phyloP scores from a whole-genome alignment of 2,888 invertebrate species.

The Reticulitermes lucifugus region DNA sequence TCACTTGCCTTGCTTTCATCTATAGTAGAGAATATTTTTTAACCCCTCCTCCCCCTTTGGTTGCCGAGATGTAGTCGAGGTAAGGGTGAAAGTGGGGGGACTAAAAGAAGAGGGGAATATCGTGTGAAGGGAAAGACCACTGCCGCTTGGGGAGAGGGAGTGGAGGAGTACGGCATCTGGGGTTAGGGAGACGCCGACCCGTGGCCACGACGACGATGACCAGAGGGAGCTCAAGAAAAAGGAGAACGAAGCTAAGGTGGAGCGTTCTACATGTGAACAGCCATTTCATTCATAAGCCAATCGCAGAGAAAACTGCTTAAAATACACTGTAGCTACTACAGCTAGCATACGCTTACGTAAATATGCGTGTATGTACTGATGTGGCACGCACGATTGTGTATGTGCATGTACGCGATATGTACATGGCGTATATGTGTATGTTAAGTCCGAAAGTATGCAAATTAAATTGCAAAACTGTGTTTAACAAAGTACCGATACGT shows the following conservation, averaged over 20 bases:
- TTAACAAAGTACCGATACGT: too few relatives aligned
- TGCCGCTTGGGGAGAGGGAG: neutral
- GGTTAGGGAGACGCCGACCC: constrained; percentile 14
- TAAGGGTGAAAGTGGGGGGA: constrained; percentile 36
- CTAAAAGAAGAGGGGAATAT: constrained; percentile 29
- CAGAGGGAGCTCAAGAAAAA: constrained; percentile 27
- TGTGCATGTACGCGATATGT: too few relatives aligned
- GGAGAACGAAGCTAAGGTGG: neutral
- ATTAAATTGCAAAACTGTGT: too few relatives aligned
- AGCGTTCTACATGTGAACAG: too few relatives aligned
- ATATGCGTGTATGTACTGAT: too few relatives aligned
- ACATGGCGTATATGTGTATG: too few relatives aligned
- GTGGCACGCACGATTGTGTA: too few relatives aligned
- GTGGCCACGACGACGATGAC: constrained; percentile 21
- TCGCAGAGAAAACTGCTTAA: too few relatives aligned
- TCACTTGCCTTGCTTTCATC: constrained; percentile 49
- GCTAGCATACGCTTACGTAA: too few relatives aligned
- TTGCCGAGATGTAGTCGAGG: constrained; percentile 32
- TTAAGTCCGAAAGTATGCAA: too few relatives aligned
- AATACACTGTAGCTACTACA: too few relatives aligned
- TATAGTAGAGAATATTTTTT: constrained; percentile 44
- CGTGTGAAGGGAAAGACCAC: constrained; percentile 34
- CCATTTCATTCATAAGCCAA: too few relatives aligned
- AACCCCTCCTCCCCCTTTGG: constrained; percentile 32
- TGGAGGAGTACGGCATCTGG: neutral